Conservation (phyloP, 2,888 invertebrate genomes). For the Drosophila cognata region DNA sequence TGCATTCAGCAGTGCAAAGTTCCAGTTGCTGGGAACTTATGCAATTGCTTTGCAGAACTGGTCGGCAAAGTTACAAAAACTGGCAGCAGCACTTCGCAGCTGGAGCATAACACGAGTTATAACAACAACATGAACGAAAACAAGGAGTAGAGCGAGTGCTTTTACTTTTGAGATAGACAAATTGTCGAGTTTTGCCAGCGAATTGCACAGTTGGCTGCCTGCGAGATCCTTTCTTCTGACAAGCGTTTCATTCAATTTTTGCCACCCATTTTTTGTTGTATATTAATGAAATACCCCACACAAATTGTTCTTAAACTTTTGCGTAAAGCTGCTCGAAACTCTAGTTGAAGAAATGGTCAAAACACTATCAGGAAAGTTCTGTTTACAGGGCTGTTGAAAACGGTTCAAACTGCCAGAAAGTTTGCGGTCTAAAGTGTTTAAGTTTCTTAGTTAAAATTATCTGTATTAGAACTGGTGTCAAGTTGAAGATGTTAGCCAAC, state of each 20-base stretch:
- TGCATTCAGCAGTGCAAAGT: slow-evolving; percentile 14
- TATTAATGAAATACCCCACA: slow-evolving; percentile 66
- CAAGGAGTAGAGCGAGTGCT: slow-evolving; percentile 26
- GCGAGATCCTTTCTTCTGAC: slow-evolving; percentile 41
- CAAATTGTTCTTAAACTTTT: slow-evolving; percentile 59
- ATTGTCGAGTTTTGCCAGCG: slow-evolving; percentile 70
- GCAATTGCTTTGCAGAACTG: slow-evolving; percentile 51
- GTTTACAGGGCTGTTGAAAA: neutral
- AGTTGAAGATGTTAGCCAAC: neutral
- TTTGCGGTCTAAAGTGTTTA: slow-evolving; percentile 1
- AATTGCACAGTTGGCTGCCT: slow-evolving; percentile 74
- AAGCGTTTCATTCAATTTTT: slow-evolving; percentile 68
- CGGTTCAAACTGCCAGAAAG: neutral
- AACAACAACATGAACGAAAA: slow-evolving; percentile 20
- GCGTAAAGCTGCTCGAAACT: slow-evolving; percentile 42
- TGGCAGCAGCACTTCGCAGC: slow-evolving; percentile 51
- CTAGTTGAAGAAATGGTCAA: slow-evolving; percentile 61
- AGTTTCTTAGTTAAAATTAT: slow-evolving; percentile 1
- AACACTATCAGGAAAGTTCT: slow-evolving; percentile 5
- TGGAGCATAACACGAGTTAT: slow-evolving; percentile 54
- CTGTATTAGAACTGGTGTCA: neutral
- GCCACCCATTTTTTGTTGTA: slow-evolving; percentile 34
- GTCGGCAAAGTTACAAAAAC: slow-evolving; percentile 46
- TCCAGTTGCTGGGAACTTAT: slow-evolving; percentile 38
- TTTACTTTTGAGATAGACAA: slow-evolving; percentile 60